These are phyloP conservation scores for Caranx ignobilis DNA, from an alignment of 2,113 vertebrate species.

Conservation along the genomic window DNA sequence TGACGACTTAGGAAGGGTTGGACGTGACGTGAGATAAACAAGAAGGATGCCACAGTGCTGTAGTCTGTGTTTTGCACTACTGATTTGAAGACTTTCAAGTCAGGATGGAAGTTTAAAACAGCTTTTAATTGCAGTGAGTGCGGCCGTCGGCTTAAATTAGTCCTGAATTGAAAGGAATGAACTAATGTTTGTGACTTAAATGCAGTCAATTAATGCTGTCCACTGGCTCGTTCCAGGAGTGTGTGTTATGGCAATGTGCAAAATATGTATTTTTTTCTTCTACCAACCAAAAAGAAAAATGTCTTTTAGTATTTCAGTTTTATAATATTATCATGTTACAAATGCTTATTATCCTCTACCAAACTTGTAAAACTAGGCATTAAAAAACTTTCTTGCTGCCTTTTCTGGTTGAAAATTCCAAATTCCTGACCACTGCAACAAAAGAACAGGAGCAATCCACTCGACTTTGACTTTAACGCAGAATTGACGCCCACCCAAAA, in stretches of 20 bases:
- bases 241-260: not conserved
- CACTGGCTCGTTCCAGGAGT: not conserved
- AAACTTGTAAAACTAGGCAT: too few relatives aligned
- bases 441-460: too few relatives aligned
- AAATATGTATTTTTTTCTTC: not conserved
- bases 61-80: not conserved
- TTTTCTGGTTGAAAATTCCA: too few relatives aligned
- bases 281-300: not conserved
- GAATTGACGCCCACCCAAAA: too few relatives aligned
- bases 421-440: too few relatives aligned
- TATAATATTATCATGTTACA: too few relatives aligned
- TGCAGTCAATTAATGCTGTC: not conserved
- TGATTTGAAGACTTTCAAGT: slow-evolving; percentile 22
- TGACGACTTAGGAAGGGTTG: not conserved
- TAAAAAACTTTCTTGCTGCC: too few relatives aligned
- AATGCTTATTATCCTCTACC: too few relatives aligned
- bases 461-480: too few relatives aligned
- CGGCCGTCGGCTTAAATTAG: not conserved
- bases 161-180: not conserved
- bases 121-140: not conserved
- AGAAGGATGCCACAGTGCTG: not conserved
- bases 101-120: not conserved
- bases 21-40: slow-evolving; percentile 34
- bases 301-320: too few relatives aligned
- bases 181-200: slow-evolving; percentile 8